Conservation (phyloP, 2,113 vertebrate species). For the Gymnorhina tibicen region DNA sequence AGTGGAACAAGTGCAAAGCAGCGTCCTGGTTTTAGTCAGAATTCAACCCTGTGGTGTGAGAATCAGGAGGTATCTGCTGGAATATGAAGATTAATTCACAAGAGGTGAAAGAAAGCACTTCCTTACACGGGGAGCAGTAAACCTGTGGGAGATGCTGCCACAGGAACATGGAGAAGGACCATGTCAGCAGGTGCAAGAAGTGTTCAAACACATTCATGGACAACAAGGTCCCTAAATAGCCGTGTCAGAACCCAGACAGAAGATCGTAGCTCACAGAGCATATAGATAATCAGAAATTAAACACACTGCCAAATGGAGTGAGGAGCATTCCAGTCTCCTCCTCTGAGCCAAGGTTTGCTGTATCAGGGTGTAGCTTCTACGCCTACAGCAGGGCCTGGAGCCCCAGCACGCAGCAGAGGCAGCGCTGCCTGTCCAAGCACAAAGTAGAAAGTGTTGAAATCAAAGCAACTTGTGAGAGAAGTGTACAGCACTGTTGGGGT, state of each 20-base stretch:
- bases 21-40: neutral
- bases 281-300: neutral
- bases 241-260: neutral
- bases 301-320: neutral
- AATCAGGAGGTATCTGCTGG: neutral
- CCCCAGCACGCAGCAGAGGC: fast-evolving
- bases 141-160: neutral
- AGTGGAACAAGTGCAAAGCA: neutral
- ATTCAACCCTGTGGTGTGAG: neutral
- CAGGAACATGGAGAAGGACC: neutral
- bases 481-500: fast-evolving
- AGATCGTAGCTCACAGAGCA: neutral
- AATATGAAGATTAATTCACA: neutral
- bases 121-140: neutral
- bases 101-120: neutral
- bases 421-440: neutral
- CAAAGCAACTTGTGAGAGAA: neutral
- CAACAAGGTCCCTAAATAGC: neutral
- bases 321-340: neutral
- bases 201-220: neutral
- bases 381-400: neutral
- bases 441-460: neutral
- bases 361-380: neutral
- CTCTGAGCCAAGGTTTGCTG: neutral
- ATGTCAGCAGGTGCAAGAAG: neutral